A percentile compares a stretch with the other conserved stretches of the same genome.
phyloP scores from a whole-genome alignment of 2,113 vertebrate species.

The Corythornis madagascariensis region DNA sequence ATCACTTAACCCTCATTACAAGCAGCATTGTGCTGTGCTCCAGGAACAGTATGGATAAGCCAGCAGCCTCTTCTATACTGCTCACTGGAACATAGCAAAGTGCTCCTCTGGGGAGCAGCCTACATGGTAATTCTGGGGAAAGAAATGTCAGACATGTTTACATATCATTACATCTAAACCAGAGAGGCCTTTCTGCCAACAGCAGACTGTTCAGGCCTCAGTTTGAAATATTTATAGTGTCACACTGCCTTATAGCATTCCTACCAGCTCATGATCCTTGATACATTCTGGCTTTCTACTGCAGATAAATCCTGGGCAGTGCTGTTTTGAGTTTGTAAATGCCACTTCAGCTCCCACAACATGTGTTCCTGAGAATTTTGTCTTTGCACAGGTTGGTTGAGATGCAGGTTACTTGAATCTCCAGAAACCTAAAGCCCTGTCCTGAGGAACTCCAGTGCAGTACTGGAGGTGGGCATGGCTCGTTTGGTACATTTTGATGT shows the following conservation, averaged over 20 bases:
- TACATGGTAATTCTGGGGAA: rapidly evolving
- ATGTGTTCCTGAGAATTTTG: not conserved
- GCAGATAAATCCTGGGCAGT: not conserved
- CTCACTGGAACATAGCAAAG: not conserved
- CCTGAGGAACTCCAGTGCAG: not conserved
- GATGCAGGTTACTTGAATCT: not conserved
- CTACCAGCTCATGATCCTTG: not conserved
- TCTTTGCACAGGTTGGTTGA: not conserved
- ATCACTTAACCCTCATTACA: not conserved
- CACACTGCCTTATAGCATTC: not conserved
- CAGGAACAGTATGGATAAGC: not conserved
- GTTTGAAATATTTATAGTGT: not conserved
- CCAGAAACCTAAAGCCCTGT: not conserved
- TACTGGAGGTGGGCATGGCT: not conserved
- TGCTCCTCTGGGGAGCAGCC: not conserved
- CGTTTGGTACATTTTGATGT: not conserved
- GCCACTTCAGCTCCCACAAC: not conserved
- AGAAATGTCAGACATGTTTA: not conserved
- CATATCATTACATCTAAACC: not conserved
- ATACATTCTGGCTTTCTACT: not conserved
- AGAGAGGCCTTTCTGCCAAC: not conserved
- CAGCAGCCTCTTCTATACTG: not conserved
- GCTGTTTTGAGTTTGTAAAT: not conserved
- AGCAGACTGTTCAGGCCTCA: not conserved
- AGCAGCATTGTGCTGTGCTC: not conserved